Percentiles rank a stretch among this genome's conserved stretches.
Evolutionary conservation across 2,797 vertebrate genomes (phyloP).

Genomic region (Oreochromis grahami): DNA sequence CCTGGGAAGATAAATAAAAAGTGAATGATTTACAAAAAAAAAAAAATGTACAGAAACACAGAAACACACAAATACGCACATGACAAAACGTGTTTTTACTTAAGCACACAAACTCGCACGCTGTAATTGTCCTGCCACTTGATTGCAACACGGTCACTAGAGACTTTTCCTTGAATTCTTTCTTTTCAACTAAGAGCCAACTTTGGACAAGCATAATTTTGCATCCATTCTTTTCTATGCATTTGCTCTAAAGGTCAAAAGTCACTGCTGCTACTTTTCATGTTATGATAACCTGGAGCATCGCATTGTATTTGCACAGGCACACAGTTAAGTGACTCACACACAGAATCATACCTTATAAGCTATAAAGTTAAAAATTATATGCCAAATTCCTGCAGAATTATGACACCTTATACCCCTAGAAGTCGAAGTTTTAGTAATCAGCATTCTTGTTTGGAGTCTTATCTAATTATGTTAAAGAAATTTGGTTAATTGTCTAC

Average conservation of each 20-base stretch:
- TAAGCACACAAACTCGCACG: not conserved
- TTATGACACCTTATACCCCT: rapidly evolving
- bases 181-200: not conserved
- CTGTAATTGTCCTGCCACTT: not conserved
- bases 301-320: not conserved
- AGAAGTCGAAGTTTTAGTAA: not conserved
- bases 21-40: constrained; percentile 55
- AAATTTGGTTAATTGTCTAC: not conserved
- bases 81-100: not conserved
- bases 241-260: not conserved
- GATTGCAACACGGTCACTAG: not conserved
- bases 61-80: constrained; percentile 8
- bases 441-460: not conserved
- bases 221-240: not conserved
- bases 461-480: not conserved
- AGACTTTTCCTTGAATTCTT: constrained; percentile 22
- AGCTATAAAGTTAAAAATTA: not conserved
- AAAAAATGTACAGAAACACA: constrained; percentile 11
- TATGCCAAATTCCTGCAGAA: not conserved
- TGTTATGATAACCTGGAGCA: not conserved
- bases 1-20: constrained; percentile 66
- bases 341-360: not conserved
- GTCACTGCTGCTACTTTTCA: not conserved
- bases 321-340: not conserved
- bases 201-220: not conserved